A percentile compares a stretch with the other conserved stretches of the same genome.
phyloP scores from a whole-genome alignment of 1,140 invertebrate genomes.

The Drosophila carrolli region DNA sequence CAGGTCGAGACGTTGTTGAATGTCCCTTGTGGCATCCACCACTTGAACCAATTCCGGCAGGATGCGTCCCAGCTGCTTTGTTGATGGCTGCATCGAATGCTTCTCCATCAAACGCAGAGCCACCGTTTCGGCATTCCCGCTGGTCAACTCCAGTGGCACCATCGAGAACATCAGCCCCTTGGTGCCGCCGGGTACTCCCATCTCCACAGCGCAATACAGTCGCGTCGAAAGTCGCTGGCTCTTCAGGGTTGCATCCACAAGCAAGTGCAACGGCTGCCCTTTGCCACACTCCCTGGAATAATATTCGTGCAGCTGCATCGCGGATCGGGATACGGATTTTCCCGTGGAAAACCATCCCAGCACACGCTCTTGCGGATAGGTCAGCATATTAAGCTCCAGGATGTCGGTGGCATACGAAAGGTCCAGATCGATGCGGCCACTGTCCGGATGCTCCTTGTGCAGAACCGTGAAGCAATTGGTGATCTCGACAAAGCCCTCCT shows the following conservation, averaged over 20 bases:
- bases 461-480: slow-evolving; percentile 55
- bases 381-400: slow-evolving; percentile 52
- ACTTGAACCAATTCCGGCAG: slow-evolving; percentile 55
- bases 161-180: slow-evolving; percentile 56
- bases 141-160: slow-evolving; percentile 44
- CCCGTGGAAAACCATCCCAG: slow-evolving; percentile 65
- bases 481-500: slow-evolving; percentile 50
- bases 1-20: slow-evolving; percentile 52
- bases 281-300: slow-evolving; percentile 48
- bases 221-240: slow-evolving; percentile 36
- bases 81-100: slow-evolving; percentile 12
- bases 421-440: slow-evolving; percentile 51
- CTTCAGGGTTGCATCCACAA: slow-evolving; percentile 50
- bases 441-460: slow-evolving; percentile 47
- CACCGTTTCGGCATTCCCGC: slow-evolving; percentile 26
- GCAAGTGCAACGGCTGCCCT: slow-evolving; percentile 53
- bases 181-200: slow-evolving; percentile 66
- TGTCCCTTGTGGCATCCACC: slow-evolving; percentile 28
- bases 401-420: slow-evolving; percentile 53
- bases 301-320: slow-evolving; percentile 42
- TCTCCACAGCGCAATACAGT: slow-evolving; percentile 50
- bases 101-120: slow-evolving; percentile 56
- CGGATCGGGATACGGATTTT: slow-evolving; percentile 39
- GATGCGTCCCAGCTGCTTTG: slow-evolving; percentile 40
- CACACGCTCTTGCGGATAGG: slow-evolving; percentile 62